These are phyloP conservation scores for Euwallacea similis DNA, from an alignment of 1,140 invertebrate species.

Conservation along the genomic window DNA sequence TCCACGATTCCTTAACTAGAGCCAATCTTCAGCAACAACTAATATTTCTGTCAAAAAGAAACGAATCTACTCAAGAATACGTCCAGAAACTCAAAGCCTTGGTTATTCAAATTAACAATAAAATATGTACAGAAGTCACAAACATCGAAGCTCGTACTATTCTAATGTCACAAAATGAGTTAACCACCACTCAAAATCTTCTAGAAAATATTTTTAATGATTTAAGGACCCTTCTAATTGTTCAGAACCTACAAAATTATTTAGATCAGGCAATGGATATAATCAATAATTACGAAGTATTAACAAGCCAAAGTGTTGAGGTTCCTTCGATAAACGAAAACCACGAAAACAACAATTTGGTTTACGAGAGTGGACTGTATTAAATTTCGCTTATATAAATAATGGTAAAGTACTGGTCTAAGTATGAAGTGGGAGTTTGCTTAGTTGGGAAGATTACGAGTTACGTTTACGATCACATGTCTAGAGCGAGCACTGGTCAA, in stretches of 20 bases:
- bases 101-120: constrained; percentile 7
- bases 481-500: too few relatives aligned
- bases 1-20: constrained; percentile 15
- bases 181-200: constrained; percentile 19
- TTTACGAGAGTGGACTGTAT: too few relatives aligned
- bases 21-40: constrained; percentile 23
- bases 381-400: too few relatives aligned
- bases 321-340: too few relatives aligned
- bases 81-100: constrained; percentile 8
- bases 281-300: constrained; percentile 19
- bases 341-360: too few relatives aligned
- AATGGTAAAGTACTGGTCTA: too few relatives aligned
- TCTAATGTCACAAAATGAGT: constrained; percentile 7
- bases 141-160: not conserved
- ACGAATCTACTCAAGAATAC: constrained; percentile 6
- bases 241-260: constrained; percentile 6
- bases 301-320: constrained; percentile 8
- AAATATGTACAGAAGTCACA: not conserved
- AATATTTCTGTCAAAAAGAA: constrained; percentile 1
- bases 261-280: constrained; percentile 4
- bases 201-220: constrained; percentile 3
- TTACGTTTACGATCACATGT: too few relatives aligned
- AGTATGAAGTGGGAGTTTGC: too few relatives aligned
- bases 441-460: too few relatives aligned
- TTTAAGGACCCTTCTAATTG: constrained; percentile 5